phyloP scores from a whole-genome alignment of 2,888 invertebrate species.

The Andrena fulva region DNA sequence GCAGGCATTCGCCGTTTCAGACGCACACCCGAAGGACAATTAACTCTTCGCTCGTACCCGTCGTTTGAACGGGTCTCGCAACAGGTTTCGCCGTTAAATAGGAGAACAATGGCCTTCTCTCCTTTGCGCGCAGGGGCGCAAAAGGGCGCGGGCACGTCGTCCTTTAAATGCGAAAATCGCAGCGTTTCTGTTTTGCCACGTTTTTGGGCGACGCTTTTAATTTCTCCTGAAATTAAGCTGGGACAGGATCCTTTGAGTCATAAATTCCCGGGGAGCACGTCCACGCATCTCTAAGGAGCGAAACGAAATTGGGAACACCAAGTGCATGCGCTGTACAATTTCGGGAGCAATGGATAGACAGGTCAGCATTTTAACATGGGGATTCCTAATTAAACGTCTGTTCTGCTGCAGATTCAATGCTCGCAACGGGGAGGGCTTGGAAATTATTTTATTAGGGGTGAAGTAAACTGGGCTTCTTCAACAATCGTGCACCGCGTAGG shows the following conservation, averaged over 20 bases:
- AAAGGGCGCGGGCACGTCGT: neutral
- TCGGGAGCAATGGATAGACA: too few relatives aligned
- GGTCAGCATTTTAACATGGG: too few relatives aligned
- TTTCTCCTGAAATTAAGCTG: constrained; percentile 8
- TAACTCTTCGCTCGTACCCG: neutral
- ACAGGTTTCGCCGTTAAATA: constrained; percentile 2
- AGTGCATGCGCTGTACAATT: neutral
- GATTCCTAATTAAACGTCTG: too few relatives aligned
- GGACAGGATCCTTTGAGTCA: constrained; percentile 1
- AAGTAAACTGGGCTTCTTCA: too few relatives aligned
- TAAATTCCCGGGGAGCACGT: neutral
- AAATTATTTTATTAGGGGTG: too few relatives aligned
- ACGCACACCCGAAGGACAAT: neutral
- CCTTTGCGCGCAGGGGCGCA: neutral
- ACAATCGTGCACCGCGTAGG: too few relatives aligned
- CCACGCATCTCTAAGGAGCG: neutral
- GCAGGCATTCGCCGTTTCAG: neutral
- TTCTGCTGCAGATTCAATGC: too few relatives aligned
- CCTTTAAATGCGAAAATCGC: neutral
- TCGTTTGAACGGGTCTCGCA: neutral
- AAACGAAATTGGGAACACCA: neutral
- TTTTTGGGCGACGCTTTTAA: constrained; percentile 14
- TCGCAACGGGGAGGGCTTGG: too few relatives aligned
- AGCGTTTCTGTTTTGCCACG: constrained; percentile 19
- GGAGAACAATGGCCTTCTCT: constrained; percentile 2